Evolutionary conservation across 2,113 vertebrate genomes (phyloP).

Genomic region (Saccopteryx bilineata): DNA sequence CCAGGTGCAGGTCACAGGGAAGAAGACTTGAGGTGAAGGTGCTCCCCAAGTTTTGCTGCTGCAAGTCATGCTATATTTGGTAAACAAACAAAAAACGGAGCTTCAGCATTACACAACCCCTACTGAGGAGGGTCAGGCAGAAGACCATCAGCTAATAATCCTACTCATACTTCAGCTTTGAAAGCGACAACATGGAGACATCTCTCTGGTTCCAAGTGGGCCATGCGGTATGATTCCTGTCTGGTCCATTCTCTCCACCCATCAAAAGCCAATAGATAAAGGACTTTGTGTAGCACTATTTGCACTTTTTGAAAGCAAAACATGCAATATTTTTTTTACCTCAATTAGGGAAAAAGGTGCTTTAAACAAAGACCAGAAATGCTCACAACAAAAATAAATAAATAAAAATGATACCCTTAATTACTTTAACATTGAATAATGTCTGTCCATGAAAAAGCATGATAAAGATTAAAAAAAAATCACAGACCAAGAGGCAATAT

Average conservation of each 20-base stretch:
- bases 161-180: rapidly evolving
- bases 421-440: neutral
- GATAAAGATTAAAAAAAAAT: neutral
- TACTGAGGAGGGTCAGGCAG: neutral
- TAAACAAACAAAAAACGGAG: neutral
- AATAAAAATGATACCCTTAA: neutral
- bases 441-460: neutral
- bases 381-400: neutral
- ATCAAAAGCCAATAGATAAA: neutral
- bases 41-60: neutral
- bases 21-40: too few relatives aligned
- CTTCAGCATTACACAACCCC: neutral
- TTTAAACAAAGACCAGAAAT: neutral
- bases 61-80: neutral
- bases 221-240: neutral
- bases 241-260: neutral
- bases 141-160: neutral
- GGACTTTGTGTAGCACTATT: neutral
- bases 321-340: neutral
- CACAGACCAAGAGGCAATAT: neutral
- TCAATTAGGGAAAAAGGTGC: neutral
- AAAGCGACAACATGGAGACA: neutral
- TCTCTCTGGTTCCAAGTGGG: neutral
- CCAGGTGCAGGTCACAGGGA: neutral
- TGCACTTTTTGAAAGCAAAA: neutral